Percentiles rank a stretch among this genome's conserved stretches.
Evolutionary conservation across 2,888 invertebrate species (phyloP).

Genomic region (Chironomus tentans): DNA sequence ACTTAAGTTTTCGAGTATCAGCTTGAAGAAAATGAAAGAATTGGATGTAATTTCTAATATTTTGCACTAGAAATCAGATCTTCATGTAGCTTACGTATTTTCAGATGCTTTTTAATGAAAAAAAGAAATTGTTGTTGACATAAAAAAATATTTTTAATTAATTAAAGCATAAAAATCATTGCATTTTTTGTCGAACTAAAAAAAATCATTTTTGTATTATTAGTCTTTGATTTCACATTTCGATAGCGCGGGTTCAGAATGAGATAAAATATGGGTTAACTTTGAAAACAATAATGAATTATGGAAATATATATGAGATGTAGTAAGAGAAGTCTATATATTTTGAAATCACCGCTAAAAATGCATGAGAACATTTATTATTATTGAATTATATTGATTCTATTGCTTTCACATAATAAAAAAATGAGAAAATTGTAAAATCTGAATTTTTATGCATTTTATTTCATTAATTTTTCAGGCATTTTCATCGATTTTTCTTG

Average conservation of each 20-base stretch:
- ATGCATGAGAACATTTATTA: constrained; percentile 18
- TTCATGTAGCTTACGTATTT: not conserved
- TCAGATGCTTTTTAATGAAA: not conserved
- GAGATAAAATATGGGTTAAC: not conserved
- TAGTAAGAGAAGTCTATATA: not conserved
- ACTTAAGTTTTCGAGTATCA: not conserved
- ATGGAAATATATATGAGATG: not conserved
- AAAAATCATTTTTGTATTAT: not conserved
- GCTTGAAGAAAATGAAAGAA: not conserved
- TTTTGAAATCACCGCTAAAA: constrained; percentile 16
- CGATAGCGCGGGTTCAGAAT: not conserved
- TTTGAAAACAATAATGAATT: constrained; percentile 9
- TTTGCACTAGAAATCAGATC: not conserved
- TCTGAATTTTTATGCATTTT: not conserved
- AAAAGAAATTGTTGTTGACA: not conserved
- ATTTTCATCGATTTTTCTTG: no score
- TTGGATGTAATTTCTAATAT: not conserved
- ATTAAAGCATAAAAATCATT: not conserved
- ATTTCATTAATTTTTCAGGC: not conserved
- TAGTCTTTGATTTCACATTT: not conserved
- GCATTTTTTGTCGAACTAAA: not conserved
- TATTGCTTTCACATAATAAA: constrained; percentile 27
- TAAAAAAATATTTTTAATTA: not conserved
- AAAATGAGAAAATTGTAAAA: constrained; percentile 13
- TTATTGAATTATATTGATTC: constrained; percentile 25